Conservation (phyloP, 2,797 vertebrate species). For the Ptychobarbus kaznakovi region DNA sequence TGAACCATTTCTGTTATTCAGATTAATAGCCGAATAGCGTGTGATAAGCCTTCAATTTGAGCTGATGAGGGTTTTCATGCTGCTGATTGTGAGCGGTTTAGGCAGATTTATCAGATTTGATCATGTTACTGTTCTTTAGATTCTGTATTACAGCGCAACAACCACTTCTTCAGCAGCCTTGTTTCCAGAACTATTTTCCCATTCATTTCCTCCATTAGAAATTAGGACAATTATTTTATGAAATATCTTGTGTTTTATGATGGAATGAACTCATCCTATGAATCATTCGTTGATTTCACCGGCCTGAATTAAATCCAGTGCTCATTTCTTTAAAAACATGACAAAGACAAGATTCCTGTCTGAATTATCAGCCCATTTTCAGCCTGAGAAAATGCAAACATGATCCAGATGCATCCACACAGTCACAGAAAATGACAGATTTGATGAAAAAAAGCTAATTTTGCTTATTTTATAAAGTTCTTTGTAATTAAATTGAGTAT, state of each 20-base stretch:
- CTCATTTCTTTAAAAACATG: background rate
- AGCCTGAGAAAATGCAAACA: background rate
- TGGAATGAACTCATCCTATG: no score
- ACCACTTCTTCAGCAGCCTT: background rate
- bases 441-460: background rate
- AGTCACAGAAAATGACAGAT: background rate
- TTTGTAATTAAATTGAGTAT: background rate
- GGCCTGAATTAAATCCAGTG: no score
- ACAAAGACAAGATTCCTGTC: background rate
- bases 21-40: background rate
- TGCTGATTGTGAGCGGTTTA: background rate
- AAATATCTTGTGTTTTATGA: no score
- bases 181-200: no score
- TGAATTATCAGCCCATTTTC: background rate
- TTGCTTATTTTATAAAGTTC: background rate
- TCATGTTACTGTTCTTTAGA: background rate
- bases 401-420: background rate
- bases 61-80: conserved; percentile 14
- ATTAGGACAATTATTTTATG: no score
- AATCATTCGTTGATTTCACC: background rate
- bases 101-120: background rate
- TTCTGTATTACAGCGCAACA: background rate
- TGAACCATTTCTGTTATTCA: background rate
- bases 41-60: conserved; percentile 17
- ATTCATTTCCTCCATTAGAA: no score